Percentiles rank a stretch among this genome's conserved stretches.
Conservation (phyloP, 1,140 invertebrate species). For the Pseudachorutes palmiensis region DNA sequence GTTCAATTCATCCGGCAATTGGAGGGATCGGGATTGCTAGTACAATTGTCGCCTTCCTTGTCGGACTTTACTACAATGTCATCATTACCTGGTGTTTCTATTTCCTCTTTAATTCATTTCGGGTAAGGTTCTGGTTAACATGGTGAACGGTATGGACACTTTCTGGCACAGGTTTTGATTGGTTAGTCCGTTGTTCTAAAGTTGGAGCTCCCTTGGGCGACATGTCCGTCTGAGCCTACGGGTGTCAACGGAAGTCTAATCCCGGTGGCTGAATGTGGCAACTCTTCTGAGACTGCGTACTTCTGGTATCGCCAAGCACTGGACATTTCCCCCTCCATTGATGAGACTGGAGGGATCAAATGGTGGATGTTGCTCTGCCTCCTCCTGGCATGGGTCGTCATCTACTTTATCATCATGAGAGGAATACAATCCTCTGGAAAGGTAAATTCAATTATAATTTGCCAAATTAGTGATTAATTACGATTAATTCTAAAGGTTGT, state of each 20-base stretch:
- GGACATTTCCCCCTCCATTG: constrained; percentile 69
- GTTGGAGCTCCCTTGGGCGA: constrained; percentile 78
- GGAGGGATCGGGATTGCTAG: constrained; percentile 82
- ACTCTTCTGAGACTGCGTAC: constrained; percentile 75
- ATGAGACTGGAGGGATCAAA: constrained; percentile 59
- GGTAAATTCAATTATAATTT: constrained; percentile 49
- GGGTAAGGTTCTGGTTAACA: constrained; percentile 57
- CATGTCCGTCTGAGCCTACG: constrained; percentile 56
- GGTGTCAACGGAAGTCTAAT: constrained; percentile 39
- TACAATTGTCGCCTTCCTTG: constrained; percentile 62
- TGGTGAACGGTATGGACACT: too few species aligned
- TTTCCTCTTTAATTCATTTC: constrained; percentile 83
- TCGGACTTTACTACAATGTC: constrained; percentile 87
- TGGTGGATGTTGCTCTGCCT: constrained; percentile 94
- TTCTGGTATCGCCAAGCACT: constrained; percentile 82
- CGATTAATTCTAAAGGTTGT: constrained; percentile 54
- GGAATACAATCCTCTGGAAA: constrained; percentile 96
- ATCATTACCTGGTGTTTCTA: constrained; percentile 98
- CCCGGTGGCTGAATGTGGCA: constrained; percentile 63
- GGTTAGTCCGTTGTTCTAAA: too few species aligned
- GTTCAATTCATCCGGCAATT: constrained; percentile 84
- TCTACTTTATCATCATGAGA: constrained; percentile 96
- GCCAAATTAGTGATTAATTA: not conserved
- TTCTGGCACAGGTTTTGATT: too few species aligned
- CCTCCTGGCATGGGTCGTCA: constrained; percentile 83